Evolutionary conservation across 2,888 invertebrate species (phyloP).

Genomic region (Netelia melanura): DNA sequence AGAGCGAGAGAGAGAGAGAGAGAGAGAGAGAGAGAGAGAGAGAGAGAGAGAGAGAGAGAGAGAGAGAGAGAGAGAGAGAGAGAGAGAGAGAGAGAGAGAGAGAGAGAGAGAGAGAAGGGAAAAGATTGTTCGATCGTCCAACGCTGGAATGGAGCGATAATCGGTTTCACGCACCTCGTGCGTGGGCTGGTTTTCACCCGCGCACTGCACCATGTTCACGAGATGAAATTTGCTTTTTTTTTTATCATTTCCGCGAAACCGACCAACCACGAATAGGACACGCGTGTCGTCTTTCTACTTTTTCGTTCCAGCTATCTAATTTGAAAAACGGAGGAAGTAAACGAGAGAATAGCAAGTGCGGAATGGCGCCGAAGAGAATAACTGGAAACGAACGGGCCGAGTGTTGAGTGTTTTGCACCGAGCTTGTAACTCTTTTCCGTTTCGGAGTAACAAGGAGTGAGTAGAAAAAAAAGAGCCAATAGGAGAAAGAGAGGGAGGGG

Average conservation of each 20-base stretch:
- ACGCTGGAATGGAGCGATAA: conserved; percentile 63
- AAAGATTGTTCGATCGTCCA: conserved; percentile 55
- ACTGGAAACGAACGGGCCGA: conserved; percentile 1
- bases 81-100: background rate
- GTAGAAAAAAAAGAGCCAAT: background rate
- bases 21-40: background rate
- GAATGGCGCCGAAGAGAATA: background rate
- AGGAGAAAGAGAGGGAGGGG: conserved; percentile 11
- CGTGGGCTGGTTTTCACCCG: conserved; percentile 8
- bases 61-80: background rate
- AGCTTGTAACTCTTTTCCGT: conserved; percentile 44
- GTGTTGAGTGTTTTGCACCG: conserved; percentile 50
- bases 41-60: conserved; percentile 5
- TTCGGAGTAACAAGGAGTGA: background rate
- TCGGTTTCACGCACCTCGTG: conserved; percentile 63
- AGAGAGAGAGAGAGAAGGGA: background rate
- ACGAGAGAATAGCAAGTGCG: background rate
- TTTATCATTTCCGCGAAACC: background rate
- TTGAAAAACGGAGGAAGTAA: background rate
- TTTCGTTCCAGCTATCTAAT: conserved; percentile 32
- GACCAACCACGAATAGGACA: background rate
- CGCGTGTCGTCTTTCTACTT: background rate
- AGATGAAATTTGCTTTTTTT: conserved; percentile 36
- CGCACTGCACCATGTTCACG: conserved; percentile 18
- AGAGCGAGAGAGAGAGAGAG: conserved; percentile 1